Conservation (phyloP, 2,888 invertebrate genomes). For the Dione juno region DNA sequence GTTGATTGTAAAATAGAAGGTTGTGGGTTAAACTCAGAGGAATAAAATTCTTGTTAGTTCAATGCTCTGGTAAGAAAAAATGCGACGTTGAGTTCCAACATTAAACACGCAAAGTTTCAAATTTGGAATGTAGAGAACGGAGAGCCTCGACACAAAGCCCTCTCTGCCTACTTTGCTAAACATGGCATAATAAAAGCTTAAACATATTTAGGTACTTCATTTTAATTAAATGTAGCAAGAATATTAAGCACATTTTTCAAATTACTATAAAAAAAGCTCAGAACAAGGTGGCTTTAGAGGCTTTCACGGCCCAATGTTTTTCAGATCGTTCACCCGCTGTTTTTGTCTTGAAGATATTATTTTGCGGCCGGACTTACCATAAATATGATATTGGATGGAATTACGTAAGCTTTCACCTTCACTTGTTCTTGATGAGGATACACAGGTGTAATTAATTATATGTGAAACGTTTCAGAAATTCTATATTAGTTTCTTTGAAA, state of each 20-base stretch:
- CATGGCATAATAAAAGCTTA: too few species aligned
- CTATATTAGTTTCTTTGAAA: slow-evolving; percentile 37
- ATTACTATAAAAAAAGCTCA: background rate
- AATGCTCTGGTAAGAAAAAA: too few species aligned
- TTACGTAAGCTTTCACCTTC: slow-evolving; percentile 9
- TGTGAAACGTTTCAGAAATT: slow-evolving; percentile 24
- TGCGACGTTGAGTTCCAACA: too few species aligned
- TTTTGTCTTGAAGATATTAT: slow-evolving; percentile 47
- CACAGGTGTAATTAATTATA: slow-evolving; percentile 34
- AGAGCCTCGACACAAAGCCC: too few species aligned
- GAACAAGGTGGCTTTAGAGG: slow-evolving; percentile 15
- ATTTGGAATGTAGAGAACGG: too few species aligned
- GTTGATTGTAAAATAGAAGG: too few species aligned
- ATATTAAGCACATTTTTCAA: slow-evolving; percentile 18
- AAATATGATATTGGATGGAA: slow-evolving; percentile 29
- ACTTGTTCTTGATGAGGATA: slow-evolving; percentile 37
- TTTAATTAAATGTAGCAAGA: slow-evolving; percentile 8
- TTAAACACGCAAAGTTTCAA: too few species aligned
- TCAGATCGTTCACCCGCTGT: slow-evolving; percentile 40
- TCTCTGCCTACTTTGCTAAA: too few species aligned
- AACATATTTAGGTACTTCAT: background rate
- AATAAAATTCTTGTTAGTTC: too few species aligned
- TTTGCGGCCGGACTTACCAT: slow-evolving; percentile 38
- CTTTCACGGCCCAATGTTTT: slow-evolving; percentile 45
- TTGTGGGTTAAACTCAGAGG: too few species aligned